phyloP scores from a whole-genome alignment of 2,797 vertebrate species.

The Cossypha polioptera region DNA sequence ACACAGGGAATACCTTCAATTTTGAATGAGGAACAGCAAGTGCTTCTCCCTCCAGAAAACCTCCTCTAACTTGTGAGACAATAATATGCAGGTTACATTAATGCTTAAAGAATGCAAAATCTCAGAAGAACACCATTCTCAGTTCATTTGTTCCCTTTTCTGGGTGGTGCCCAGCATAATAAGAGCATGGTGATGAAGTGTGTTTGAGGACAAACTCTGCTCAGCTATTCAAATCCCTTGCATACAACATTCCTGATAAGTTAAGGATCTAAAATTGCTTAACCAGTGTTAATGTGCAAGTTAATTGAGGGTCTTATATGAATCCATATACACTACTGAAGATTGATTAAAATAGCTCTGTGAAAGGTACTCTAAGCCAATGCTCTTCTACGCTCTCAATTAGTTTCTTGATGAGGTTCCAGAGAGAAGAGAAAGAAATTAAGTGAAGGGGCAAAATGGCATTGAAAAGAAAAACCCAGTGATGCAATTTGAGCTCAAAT shows the following conservation, averaged over 20 bases:
- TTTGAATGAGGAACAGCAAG: background rate
- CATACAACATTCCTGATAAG: background rate
- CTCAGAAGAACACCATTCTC: background rate
- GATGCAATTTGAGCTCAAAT: background rate
- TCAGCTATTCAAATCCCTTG: background rate
- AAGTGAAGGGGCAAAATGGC: conserved; percentile 5
- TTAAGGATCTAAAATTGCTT: conserved; percentile 51
- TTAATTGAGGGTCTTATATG: conserved; percentile 51
- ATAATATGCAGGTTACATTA: background rate
- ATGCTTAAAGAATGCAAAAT: background rate
- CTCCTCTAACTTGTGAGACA: background rate
- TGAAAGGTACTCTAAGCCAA: conserved; percentile 18
- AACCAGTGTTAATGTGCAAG: conserved; percentile 15
- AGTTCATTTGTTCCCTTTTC: background rate
- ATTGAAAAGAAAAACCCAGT: background rate
- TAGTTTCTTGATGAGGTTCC: conserved; percentile 42
- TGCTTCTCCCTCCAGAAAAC: background rate
- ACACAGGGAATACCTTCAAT: background rate
- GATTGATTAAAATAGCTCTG: conserved; percentile 41
- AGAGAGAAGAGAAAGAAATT: conserved; percentile 47
- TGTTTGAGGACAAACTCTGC: background rate
- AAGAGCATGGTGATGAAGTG: background rate
- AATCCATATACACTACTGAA: conserved; percentile 20
- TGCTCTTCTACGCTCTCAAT: background rate
- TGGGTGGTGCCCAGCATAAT: background rate